Percentiles rank a stretch among this genome's conserved stretches.
These are phyloP conservation scores for Cylas formicarius DNA, from an alignment of 1,140 invertebrate species.

Conservation along the genomic window DNA sequence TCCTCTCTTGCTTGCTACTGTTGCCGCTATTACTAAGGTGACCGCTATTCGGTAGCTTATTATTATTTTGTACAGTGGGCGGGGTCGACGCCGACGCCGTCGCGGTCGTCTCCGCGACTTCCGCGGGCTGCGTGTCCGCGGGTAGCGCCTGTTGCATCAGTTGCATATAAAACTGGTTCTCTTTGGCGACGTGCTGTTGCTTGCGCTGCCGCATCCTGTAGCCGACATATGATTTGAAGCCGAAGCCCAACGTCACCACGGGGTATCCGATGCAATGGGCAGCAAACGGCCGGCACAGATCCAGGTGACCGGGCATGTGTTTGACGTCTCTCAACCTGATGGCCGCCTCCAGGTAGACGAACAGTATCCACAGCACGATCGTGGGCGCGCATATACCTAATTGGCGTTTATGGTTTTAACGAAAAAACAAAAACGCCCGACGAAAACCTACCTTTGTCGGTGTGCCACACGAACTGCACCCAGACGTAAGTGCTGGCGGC, in stretches of 20 bases:
- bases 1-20: constrained; percentile 35
- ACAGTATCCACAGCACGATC: constrained; percentile 87
- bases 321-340: constrained; percentile 80
- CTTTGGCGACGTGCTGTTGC: constrained; percentile 88
- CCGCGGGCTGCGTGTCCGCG: constrained; percentile 7
- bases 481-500: constrained; percentile 97
- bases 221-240: constrained; percentile 90
- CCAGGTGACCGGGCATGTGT: constrained; percentile 82
- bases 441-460: constrained; percentile 62
- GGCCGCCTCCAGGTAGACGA: constrained; percentile 92
- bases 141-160: constrained; percentile 86
- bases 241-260: constrained; percentile 93
- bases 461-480: constrained; percentile 98
- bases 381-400: constrained; percentile 83
- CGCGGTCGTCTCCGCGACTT: constrained; percentile 10
- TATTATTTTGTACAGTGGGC: constrained; percentile 30
- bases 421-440: constrained; percentile 4
- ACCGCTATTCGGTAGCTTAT: constrained; percentile 25
- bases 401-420: constrained; percentile 1
- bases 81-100: constrained; percentile 14
- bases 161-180: constrained; percentile 94
- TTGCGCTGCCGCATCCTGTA: constrained; percentile 80
- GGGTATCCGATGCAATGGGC: constrained; percentile 97
- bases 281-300: constrained; percentile 94
- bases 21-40: no score